phyloP scores from a whole-genome alignment of 2,797 vertebrate genomes.

The Lemur catta region DNA sequence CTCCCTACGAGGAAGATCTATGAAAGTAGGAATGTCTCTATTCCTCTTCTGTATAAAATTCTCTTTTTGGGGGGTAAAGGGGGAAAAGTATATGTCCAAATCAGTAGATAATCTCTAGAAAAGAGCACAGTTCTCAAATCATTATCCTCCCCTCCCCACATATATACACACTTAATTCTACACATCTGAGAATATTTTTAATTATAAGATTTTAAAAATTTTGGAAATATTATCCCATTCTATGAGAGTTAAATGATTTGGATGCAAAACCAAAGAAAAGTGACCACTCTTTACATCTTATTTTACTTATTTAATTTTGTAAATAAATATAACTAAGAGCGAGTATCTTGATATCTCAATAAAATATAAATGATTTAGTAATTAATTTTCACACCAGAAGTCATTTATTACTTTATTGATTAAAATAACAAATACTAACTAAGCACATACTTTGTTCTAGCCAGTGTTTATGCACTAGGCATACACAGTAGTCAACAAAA shows the following conservation, averaged over 20 bases:
- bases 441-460: background rate
- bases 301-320: background rate
- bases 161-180: background rate
- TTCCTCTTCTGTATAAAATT: background rate
- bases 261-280: background rate
- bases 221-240: background rate
- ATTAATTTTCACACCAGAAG: background rate
- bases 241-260: background rate
- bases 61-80: background rate
- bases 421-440: background rate
- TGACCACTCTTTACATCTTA: background rate
- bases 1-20: background rate
- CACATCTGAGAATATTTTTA: background rate
- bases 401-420: background rate
- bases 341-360: background rate
- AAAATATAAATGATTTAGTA: background rate
- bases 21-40: background rate
- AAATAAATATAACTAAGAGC: background rate
- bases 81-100: background rate
- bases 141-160: background rate
- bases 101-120: background rate
- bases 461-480: rapidly evolving
- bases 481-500: background rate
- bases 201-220: background rate
- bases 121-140: background rate